Evolutionary conservation across 2,888 invertebrate genomes (phyloP).

Genomic region (Plemyria rubiginata): DNA sequence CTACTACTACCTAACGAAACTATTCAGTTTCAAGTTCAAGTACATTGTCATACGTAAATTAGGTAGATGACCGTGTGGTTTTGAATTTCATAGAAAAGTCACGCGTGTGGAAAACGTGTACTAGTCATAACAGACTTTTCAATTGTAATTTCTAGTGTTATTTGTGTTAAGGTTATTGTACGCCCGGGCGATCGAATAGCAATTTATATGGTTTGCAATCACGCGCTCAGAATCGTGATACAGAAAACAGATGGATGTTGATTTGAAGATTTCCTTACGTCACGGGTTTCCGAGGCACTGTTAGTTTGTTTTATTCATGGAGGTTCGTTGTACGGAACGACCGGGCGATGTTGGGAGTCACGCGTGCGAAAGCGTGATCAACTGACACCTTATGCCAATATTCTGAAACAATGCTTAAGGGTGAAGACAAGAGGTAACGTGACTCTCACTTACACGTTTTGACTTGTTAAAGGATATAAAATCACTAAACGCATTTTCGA

Average conservation of each 20-base stretch:
- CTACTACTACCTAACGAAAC: no score
- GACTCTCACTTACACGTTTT: no score
- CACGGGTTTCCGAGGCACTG: conserved; percentile 1
- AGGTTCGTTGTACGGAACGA: conserved; percentile 2
- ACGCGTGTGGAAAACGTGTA: background rate
- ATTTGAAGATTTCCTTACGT: conserved; percentile 2
- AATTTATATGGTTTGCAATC: background rate
- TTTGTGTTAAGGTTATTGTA: conserved; percentile 1
- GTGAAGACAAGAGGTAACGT: no score
- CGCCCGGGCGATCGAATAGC: conserved; percentile 1
- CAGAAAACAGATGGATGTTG: background rate
- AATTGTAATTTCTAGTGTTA: background rate
- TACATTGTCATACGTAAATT: background rate
- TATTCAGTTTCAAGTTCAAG: background rate
- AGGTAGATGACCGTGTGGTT: background rate
- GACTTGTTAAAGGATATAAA: no score
- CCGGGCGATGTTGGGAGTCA: conserved; percentile 1
- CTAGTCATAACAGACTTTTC: background rate
- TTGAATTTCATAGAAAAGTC: background rate
- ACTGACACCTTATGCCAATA: background rate
- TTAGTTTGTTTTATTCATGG: background rate
- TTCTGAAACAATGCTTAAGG: background rate
- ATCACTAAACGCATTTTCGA: no score
- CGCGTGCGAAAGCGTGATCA: background rate
- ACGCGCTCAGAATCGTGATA: conserved; percentile 14